phyloP scores from a whole-genome alignment of 2,797 vertebrate species.

The Cyclopterus lumpus region DNA sequence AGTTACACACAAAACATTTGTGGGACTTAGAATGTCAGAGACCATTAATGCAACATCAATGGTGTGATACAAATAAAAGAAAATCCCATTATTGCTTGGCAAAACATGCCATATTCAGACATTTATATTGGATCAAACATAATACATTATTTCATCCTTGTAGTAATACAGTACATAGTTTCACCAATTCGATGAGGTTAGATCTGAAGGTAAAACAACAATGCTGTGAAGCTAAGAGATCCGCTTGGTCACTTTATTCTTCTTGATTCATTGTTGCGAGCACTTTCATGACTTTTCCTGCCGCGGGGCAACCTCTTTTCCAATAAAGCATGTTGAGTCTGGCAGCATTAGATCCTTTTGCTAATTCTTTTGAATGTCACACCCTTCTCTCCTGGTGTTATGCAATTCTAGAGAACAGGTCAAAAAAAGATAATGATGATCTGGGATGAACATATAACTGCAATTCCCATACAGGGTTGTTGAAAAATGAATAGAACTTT shows the following conservation, averaged over 20 bases:
- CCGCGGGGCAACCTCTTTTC: neutral
- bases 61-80: neutral
- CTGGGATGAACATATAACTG: neutral
- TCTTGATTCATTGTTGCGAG: neutral
- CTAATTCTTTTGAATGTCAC: constrained; percentile 75
- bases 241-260: neutral
- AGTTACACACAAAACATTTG: neutral
- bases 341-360: constrained; percentile 65
- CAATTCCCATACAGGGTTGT: neutral
- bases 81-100: neutral
- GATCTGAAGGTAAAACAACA: neutral
- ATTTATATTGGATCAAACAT: constrained; percentile 20
- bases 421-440: constrained; percentile 1
- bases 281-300: neutral
- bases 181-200: neutral
- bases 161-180: constrained; percentile 15
- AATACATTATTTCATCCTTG: neutral
- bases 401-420: constrained; percentile 57
- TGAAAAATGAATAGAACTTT: neutral
- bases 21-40: neutral
- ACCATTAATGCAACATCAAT: neutral
- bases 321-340: constrained; percentile 47
- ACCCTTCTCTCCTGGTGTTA: constrained; percentile 72
- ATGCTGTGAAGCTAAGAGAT: neutral
- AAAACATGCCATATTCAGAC: too few relatives aligned